Base-by-base conservation (phyloP, 2,888 invertebrate species). In the Eurois occulta region DNA sequence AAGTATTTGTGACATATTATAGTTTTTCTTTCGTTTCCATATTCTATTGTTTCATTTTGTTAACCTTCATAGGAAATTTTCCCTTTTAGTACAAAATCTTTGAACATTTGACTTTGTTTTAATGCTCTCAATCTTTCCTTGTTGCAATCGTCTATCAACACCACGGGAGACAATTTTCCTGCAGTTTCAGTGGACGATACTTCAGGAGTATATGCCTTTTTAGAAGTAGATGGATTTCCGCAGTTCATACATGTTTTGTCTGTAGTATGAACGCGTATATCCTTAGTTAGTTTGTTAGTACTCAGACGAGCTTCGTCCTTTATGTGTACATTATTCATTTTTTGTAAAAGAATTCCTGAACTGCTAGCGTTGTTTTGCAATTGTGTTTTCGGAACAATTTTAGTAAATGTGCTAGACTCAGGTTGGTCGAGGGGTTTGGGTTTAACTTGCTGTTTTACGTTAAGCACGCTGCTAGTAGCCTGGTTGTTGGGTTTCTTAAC, bases 101-200 rank as follows among this genome's bases (percentile, higher is more conserved):
- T 66, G 2, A 87, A 81, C 75, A 64, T 73, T 21, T 79, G 75
- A 32, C 80, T 65, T 7, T 66, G 76, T 21, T 62, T 80, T 0
- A 68, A n/a, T 4, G 85, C 89, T 46, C 38, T 76, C 0, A 92
- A 52, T n/a, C 93, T 89, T 24, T 91, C 87, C 48, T 71, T 90
- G n/a, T 91, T 92, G 32, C 92, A 92, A 70, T 93, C 90, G 28
- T 87, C 87, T 81, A 90, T 88, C 4, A 92, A 77, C 0, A 90
- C 68, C 1, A 78, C 55, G 0, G 91, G 89, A 0, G 78, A 70
- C 1, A 86, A 8, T 72, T 69, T 72, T 0, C 81, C 78, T 2
- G 43, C 78, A 18, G 2, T 43, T 52, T 38, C 46, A 0, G 11
- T 18, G 7, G 69, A n/a, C 38, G 21, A 0, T 16, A 32, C 35